Conservation (phyloP, 2,113 vertebrate species). For the Aegithalos caudatus region DNA sequence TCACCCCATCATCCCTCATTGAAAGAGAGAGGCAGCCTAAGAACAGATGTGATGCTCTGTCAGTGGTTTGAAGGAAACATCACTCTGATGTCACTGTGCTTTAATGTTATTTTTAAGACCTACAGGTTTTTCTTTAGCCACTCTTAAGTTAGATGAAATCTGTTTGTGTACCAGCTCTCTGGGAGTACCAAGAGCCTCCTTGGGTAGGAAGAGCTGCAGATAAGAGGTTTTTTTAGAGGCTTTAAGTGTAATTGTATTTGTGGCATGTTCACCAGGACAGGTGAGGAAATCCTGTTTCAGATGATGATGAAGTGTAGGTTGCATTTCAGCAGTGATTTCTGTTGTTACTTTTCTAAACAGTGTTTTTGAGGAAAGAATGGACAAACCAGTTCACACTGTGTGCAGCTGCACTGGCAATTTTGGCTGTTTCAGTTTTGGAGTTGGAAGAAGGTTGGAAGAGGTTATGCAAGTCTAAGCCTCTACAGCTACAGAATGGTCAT, state of each 20-base stretch:
- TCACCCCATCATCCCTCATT: neutral
- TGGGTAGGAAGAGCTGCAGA: neutral
- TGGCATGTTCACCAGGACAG: neutral
- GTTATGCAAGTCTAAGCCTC: neutral
- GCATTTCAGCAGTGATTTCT: neutral
- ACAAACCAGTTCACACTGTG: neutral
- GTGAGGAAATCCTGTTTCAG: neutral
- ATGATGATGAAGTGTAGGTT: neutral
- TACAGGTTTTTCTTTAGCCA: neutral
- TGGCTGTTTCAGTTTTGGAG: neutral
- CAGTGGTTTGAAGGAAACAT: neutral
- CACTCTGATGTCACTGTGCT: neutral
- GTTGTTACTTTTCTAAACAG: neutral
- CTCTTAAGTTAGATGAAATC: neutral
- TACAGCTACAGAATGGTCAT: neutral
- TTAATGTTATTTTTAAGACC: neutral
- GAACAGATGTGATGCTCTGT: neutral
- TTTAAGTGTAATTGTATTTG: neutral
- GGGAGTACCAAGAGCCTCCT: neutral
- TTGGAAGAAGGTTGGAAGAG: neutral
- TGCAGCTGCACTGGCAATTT: neutral
- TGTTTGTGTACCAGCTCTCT: neutral
- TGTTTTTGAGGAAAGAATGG: neutral
- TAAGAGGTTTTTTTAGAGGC: neutral
- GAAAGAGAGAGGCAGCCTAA: neutral